Percentiles rank a stretch among this genome's conserved stretches.
phyloP scores from a whole-genome alignment of 1,140 invertebrate genomes.

The Eurosta solidaginis region DNA sequence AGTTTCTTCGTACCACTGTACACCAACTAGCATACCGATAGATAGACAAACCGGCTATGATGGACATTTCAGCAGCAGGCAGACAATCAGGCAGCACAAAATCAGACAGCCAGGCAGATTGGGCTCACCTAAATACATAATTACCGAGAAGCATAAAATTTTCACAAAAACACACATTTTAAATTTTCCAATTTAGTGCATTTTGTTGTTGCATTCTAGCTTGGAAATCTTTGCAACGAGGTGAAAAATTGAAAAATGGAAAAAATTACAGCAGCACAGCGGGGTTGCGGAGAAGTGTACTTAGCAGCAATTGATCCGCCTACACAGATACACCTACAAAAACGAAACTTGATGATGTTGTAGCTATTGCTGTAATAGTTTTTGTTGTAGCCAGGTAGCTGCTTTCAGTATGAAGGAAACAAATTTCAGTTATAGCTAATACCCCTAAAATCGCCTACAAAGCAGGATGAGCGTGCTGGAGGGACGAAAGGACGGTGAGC shows the following conservation, averaged over 20 bases:
- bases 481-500: background rate
- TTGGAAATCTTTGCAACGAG: background rate
- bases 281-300: conserved; percentile 2
- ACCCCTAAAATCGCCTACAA: conserved; percentile 20
- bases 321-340: background rate
- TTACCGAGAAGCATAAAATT: conserved; percentile 22
- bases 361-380: background rate
- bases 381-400: too few species aligned
- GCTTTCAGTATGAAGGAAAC: background rate
- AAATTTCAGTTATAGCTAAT: background rate
- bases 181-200: conserved; percentile 8
- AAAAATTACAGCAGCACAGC: background rate
- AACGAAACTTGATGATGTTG: background rate
- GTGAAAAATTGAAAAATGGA: background rate
- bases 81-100: background rate
- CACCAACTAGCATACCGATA: background rate
- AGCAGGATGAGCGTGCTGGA: conserved; percentile 21
- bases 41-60: background rate
- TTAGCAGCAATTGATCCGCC: conserved; percentile 27
- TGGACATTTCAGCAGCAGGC: background rate
- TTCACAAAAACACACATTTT: conserved; percentile 21
- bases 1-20: too few species aligned
- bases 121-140: background rate
- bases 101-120: background rate
- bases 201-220: background rate